Evolutionary conservation across 2,888 invertebrate species (phyloP).

Genomic region (Acronicta alni): DNA sequence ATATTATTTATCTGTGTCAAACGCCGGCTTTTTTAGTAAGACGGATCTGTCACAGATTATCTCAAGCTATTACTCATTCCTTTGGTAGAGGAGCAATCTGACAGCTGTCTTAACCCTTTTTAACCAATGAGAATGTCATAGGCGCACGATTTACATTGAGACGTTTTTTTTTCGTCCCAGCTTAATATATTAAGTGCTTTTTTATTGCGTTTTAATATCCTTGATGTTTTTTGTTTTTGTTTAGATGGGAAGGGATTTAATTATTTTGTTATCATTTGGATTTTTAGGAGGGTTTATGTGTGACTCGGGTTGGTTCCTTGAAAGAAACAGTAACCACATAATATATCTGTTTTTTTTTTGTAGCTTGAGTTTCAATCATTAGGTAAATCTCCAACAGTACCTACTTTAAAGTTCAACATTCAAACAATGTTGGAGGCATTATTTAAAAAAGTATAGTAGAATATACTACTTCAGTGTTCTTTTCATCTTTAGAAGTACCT

Average conservation of each 20-base stretch:
- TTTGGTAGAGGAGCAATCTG: conserved; percentile 84
- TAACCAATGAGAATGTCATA: conserved; percentile 87
- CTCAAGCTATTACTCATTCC: conserved; percentile 84
- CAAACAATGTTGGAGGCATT: background rate
- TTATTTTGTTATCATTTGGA: conserved; percentile 38
- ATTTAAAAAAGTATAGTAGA: too few species aligned
- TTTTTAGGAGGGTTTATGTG: conserved; percentile 8
- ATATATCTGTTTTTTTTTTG: too few species aligned
- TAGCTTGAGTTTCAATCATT: too few species aligned
- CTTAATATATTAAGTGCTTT: conserved; percentile 71
- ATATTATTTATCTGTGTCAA: conserved; percentile 87
- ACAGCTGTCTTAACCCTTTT: conserved; percentile 89
- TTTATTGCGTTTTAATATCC: conserved; percentile 77
- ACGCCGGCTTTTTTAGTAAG: conserved; percentile 86
- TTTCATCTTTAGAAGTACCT: too few species aligned
- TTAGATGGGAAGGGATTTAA: conserved; percentile 32
- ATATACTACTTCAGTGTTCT: too few species aligned
- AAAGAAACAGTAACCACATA: background rate
- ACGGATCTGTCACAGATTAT: conserved; percentile 89
- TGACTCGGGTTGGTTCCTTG: conserved; percentile 22
- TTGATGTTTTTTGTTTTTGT: conserved; percentile 51
- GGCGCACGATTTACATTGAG: conserved; percentile 81
- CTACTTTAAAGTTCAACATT: background rate
- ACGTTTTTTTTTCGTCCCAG: conserved; percentile 66
- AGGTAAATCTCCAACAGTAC: background rate